Evolutionary conservation across 2,113 vertebrate genomes (phyloP).

Genomic region (Narcine bancroftii): DNA sequence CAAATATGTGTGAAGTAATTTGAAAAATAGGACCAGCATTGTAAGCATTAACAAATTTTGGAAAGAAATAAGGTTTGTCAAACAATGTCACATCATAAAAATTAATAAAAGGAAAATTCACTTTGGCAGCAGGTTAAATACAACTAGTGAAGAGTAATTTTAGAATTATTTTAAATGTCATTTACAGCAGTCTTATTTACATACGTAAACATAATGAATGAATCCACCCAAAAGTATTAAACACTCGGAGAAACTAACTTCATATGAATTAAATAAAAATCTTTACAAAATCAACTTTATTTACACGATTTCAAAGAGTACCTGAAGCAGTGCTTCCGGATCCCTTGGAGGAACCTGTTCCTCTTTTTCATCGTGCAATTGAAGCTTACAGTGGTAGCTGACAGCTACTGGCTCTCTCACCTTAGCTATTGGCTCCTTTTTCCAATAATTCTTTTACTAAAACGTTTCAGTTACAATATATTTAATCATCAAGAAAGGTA

Average conservation of each 20-base stretch:
- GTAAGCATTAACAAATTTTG: neutral
- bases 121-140: neutral
- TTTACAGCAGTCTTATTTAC: neutral
- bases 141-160: neutral
- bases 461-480: neutral
- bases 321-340: neutral
- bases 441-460: neutral
- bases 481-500: neutral
- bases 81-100: neutral
- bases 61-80: neutral
- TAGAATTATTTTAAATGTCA: neutral
- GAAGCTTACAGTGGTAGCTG: neutral
- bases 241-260: neutral
- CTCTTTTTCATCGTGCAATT: neutral
- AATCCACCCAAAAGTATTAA: neutral
- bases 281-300: neutral
- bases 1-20: neutral
- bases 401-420: neutral
- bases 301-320: neutral
- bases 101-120: neutral
- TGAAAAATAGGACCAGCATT: neutral
- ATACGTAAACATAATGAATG: neutral
- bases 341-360: neutral
- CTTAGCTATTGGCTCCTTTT: slow-evolving; percentile 3
- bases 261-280: slow-evolving; percentile 8